A percentile compares a stretch with the other conserved stretches of the same genome.
Evolutionary conservation across 2,797 vertebrate species (phyloP).

Genomic region (Pagetopsis macropterus): DNA sequence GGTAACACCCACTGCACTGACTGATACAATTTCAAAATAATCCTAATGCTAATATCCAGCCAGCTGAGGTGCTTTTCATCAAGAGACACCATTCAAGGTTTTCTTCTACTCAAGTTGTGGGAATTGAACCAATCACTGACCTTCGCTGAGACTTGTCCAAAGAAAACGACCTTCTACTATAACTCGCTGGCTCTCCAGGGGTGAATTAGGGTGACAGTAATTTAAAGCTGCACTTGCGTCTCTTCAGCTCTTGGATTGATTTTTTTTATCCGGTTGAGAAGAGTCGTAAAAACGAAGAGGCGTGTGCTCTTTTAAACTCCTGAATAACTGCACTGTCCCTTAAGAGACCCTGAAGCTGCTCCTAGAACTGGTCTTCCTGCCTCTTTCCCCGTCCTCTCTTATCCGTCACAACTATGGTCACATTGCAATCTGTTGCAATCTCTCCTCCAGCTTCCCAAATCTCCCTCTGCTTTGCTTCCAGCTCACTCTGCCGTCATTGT

Average conservation of each 20-base stretch:
- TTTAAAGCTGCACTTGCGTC: slow-evolving; percentile 44
- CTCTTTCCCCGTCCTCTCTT: slow-evolving; percentile 9
- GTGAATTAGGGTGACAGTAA: slow-evolving; percentile 53
- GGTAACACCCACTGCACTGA: slow-evolving; percentile 70
- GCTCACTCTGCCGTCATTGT: slow-evolving; percentile 39
- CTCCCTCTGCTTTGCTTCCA: slow-evolving; percentile 26
- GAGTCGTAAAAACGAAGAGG: slow-evolving; percentile 50
- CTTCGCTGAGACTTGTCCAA: slow-evolving; percentile 35
- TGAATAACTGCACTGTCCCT: slow-evolving; percentile 33
- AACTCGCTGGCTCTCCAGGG: slow-evolving; percentile 26
- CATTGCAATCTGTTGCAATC: slow-evolving; percentile 55
- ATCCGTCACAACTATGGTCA: slow-evolving; percentile 48
- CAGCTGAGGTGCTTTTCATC: slow-evolving; percentile 41
- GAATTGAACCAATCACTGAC: slow-evolving; percentile 49
- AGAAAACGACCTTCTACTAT: slow-evolving; percentile 20
- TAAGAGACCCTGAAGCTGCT: slow-evolving; percentile 10
- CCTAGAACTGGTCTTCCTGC: slow-evolving; percentile 19
- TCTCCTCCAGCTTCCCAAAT: slow-evolving; percentile 35
- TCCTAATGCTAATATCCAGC: slow-evolving; percentile 61
- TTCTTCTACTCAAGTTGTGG: slow-evolving; percentile 18
- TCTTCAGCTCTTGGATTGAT: slow-evolving; percentile 55
- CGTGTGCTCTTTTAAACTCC: slow-evolving; percentile 55
- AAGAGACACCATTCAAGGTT: slow-evolving; percentile 15
- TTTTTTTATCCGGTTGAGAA: slow-evolving; percentile 63
- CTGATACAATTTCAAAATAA: slow-evolving; percentile 59